Conservation (phyloP, 2,888 invertebrate species). For the Cryptocheilus praepositus region DNA sequence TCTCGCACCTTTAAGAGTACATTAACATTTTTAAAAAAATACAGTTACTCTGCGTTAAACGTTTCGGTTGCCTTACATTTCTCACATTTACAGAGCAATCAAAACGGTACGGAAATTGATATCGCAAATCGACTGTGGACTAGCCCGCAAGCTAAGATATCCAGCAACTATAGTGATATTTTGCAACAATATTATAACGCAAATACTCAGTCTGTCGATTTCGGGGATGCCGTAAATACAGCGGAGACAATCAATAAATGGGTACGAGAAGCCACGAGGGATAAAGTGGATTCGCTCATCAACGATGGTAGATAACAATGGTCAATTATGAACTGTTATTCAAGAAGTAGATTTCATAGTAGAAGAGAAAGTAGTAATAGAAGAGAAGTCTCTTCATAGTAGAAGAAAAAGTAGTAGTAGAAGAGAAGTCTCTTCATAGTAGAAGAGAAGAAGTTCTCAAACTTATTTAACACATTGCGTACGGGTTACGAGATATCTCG, state of each 20-base stretch:
- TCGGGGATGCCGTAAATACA: constrained; percentile 73
- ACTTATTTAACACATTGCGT: too few relatives aligned
- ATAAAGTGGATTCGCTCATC: constrained; percentile 77
- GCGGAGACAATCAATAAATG: constrained; percentile 79
- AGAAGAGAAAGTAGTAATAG: too few relatives aligned
- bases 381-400: too few relatives aligned
- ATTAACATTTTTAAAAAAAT: constrained; percentile 44
- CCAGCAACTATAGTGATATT: constrained; percentile 74
- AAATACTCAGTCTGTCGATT: constrained; percentile 76
- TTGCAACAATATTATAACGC: constrained; percentile 76
- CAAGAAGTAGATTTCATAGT: too few relatives aligned
- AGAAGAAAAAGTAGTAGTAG: too few relatives aligned
- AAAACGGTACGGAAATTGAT: constrained; percentile 54
- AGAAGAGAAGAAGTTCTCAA: too few relatives aligned
- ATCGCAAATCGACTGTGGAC: constrained; percentile 63
- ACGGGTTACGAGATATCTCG: too few relatives aligned
- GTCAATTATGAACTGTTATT: constrained; percentile 6
- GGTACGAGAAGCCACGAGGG: constrained; percentile 78
- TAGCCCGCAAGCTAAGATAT: constrained; percentile 43
- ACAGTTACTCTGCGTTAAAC: constrained; percentile 15
- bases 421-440: too few relatives aligned
- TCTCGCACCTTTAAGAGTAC: constrained; percentile 72
- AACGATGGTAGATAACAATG: constrained; percentile 75
- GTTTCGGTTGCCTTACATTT: constrained; percentile 1
- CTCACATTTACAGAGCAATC: constrained; percentile 43